Conservation (phyloP, 2,888 invertebrate species). For the Pristionchus fissidentatus region DNA sequence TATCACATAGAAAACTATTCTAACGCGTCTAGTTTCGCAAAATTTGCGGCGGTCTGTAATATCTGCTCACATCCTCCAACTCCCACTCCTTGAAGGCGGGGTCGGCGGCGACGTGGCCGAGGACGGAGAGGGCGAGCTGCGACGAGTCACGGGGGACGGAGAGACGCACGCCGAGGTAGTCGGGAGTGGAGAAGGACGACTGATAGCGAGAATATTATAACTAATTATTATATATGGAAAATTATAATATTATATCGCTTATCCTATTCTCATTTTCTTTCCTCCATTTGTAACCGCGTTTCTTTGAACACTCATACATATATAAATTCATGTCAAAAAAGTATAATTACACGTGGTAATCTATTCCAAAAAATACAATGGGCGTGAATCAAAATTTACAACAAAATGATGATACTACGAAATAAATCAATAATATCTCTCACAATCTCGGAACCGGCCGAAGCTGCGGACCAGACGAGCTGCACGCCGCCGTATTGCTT, state of each 20-base stretch:
- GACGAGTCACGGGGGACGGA: constrained; percentile 27
- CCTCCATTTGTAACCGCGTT: too few species aligned
- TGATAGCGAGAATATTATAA: not conserved
- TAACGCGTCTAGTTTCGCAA: too few species aligned
- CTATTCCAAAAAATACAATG: too few species aligned
- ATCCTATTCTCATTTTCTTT: too few species aligned
- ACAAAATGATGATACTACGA: constrained; percentile 21
- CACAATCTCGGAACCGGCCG: constrained; percentile 58
- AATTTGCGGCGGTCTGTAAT: too few species aligned
- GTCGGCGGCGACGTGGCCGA: constrained; percentile 29
- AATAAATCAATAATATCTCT: not conserved
- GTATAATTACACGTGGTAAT: too few species aligned
- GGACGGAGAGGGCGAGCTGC: not conserved
- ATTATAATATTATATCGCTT: too few species aligned
- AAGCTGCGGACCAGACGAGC: constrained; percentile 59
- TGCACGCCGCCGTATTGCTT: constrained; percentile 56
- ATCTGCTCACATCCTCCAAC: constrained; percentile 36
- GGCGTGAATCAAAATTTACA: too few species aligned
- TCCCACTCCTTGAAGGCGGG: constrained; percentile 41
- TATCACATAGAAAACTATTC: too few species aligned
- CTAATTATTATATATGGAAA: too few species aligned
- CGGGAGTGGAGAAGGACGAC: constrained; percentile 31
- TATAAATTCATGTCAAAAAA: too few species aligned
- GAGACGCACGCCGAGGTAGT: constrained; percentile 37
- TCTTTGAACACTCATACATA: too few species aligned